Percentiles rank a stretch among this genome's conserved stretches.
Conservation (phyloP, 2,797 vertebrate genomes). For the Pelochelys cantorii region DNA sequence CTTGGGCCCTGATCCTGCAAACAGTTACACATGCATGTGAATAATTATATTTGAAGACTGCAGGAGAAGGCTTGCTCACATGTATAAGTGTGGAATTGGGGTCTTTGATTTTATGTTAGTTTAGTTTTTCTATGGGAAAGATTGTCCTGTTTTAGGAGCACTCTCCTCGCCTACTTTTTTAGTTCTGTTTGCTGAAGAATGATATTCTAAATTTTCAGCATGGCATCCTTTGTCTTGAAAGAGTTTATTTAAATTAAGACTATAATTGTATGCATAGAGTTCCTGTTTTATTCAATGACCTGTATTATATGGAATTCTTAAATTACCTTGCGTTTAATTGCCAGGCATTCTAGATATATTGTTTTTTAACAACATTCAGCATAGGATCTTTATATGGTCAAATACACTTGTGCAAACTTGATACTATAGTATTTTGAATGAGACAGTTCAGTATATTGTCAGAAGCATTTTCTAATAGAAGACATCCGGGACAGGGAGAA, state of each 20-base stretch:
- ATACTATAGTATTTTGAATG: not conserved
- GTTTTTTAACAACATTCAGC: not conserved
- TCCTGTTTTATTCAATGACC: not conserved
- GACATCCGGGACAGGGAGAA: no score
- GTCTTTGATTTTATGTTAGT: not conserved
- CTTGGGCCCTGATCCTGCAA: not conserved
- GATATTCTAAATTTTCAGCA: constrained; percentile 10
- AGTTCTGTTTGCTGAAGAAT: not conserved
- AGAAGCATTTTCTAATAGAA: not conserved
- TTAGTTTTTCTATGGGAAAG: fast-evolving
- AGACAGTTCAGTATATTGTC: not conserved
- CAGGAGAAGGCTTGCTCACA: no score
- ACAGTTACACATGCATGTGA: fast-evolving
- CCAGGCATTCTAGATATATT: not conserved
- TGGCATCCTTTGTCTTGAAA: not conserved
- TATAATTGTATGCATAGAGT: not conserved
- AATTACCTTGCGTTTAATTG: not conserved
- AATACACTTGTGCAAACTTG: not conserved
- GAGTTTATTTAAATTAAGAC: not conserved
- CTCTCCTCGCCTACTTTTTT: not conserved
- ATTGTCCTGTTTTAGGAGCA: not conserved
- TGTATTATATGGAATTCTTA: not conserved
- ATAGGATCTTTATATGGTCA: fast-evolving
- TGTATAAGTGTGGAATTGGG: not conserved
- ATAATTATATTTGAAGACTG: not conserved